phyloP scores from a whole-genome alignment of 1,140 invertebrate species.

The Pinna nobilis region DNA sequence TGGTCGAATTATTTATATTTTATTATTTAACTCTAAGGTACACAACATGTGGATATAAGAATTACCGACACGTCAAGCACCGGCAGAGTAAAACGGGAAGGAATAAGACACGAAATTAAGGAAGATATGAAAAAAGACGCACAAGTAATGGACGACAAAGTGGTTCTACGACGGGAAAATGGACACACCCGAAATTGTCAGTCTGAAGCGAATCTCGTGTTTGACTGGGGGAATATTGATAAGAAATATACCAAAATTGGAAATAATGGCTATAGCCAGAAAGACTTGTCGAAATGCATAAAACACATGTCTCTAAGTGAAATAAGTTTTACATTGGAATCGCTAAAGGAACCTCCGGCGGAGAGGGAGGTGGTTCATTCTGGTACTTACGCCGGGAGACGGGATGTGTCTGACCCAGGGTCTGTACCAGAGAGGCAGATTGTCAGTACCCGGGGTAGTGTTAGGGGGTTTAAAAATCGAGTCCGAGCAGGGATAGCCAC shows the following conservation, averaged over 20 bases:
- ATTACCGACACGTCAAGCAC: neutral
- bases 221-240: constrained; percentile 33
- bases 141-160: neutral
- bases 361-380: constrained; percentile 15
- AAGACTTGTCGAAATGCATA: constrained; percentile 27
- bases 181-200: neutral
- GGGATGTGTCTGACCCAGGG: constrained; percentile 56
- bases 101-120: neutral
- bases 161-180: neutral
- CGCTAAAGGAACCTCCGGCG: neutral
- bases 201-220: constrained; percentile 5
- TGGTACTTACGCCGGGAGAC: constrained; percentile 58
- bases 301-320: constrained; percentile 29
- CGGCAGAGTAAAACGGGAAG: neutral
- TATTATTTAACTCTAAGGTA: neutral
- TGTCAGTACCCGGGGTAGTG: constrained; percentile 87
- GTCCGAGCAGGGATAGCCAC: constrained; percentile 95
- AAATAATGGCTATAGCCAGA: constrained; percentile 25
- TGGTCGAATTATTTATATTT: too few relatives aligned
- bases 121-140: neutral
- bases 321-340: neutral
- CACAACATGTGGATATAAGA: neutral
- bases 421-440: constrained; percentile 60
- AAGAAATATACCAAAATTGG: constrained; percentile 39
- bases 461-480: constrained; percentile 93